These are phyloP conservation scores for Acanthosepion pharaonis DNA, from an alignment of 2,888 invertebrate genomes.

Conservation along the genomic window DNA sequence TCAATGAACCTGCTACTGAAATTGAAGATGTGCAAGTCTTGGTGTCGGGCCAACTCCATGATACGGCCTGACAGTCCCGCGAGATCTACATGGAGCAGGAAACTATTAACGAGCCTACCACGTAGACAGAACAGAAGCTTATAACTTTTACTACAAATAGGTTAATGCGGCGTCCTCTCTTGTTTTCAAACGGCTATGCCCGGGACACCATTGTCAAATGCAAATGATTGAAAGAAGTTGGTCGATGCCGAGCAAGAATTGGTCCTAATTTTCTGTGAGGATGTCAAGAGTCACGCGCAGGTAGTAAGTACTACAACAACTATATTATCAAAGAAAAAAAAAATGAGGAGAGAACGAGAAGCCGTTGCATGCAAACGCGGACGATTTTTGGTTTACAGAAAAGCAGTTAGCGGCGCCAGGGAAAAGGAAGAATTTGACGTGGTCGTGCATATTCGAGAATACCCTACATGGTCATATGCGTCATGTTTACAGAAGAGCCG, in stretches of 20 bases:
- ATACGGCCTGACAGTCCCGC: conserved; percentile 23
- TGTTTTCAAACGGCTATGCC: conserved; percentile 3
- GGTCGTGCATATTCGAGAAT: too few relatives aligned
- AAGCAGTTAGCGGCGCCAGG: neutral
- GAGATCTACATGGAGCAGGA: conserved; percentile 33
- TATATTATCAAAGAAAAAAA: conserved; percentile 1
- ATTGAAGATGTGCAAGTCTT: conserved; percentile 33
- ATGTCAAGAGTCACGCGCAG: neutral
- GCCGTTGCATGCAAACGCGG: too few relatives aligned
- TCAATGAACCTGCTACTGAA: conserved; percentile 15
- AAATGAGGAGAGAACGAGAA: neutral
- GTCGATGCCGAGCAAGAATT: neutral
- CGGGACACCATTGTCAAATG: conserved; percentile 4
- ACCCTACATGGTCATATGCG: neutral
- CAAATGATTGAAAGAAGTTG: conserved; percentile 6
- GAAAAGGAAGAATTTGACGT: too few relatives aligned
- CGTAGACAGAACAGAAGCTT: conserved; percentile 33
- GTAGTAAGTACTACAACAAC: neutral
- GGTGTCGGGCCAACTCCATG: conserved; percentile 33
- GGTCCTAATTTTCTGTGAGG: neutral
- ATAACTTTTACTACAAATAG: conserved; percentile 33
- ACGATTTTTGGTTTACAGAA: neutral
- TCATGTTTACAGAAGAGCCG: neutral
- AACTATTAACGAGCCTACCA: conserved; percentile 1
- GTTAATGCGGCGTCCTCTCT: conserved; percentile 21